phyloP scores from a whole-genome alignment of 1,140 invertebrate species.

The Pararge aegeria region DNA sequence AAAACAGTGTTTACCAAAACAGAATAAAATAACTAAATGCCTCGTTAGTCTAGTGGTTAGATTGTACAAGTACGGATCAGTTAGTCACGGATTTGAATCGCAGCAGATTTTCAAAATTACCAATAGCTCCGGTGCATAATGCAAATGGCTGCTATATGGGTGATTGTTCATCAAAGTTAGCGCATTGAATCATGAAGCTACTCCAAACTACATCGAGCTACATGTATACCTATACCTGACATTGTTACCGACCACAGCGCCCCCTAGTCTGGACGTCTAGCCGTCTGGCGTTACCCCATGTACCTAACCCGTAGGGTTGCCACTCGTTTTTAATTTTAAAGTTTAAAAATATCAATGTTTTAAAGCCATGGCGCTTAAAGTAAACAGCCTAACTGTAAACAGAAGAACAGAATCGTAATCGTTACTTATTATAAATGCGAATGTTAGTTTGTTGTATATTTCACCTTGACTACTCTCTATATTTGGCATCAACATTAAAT shows the following conservation, averaged over 20 bases:
- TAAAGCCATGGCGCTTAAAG: too few relatives aligned
- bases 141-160: background rate
- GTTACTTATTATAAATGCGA: too few relatives aligned
- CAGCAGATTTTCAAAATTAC: background rate
- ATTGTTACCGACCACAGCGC: conserved; percentile 31
- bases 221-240: conserved; percentile 24
- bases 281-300: conserved; percentile 42
- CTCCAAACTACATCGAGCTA: conserved; percentile 9
- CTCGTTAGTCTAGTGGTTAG: too few relatives aligned
- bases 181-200: conserved; percentile 32
- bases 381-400: too few relatives aligned
- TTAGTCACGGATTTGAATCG: too few relatives aligned
- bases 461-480: too few relatives aligned
- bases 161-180: conserved; percentile 31
- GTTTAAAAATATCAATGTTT: background rate
- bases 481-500: too few relatives aligned
- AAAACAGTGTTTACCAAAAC: too few relatives aligned
- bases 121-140: background rate
- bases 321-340: background rate
- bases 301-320: conserved; percentile 19
- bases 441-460: too few relatives aligned
- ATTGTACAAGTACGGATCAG: too few relatives aligned
- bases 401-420: too few relatives aligned
- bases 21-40: too few relatives aligned
- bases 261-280: conserved; percentile 46